Base-by-base conservation (phyloP, 2,113 vertebrate species). In the Caranx ignobilis region DNA sequence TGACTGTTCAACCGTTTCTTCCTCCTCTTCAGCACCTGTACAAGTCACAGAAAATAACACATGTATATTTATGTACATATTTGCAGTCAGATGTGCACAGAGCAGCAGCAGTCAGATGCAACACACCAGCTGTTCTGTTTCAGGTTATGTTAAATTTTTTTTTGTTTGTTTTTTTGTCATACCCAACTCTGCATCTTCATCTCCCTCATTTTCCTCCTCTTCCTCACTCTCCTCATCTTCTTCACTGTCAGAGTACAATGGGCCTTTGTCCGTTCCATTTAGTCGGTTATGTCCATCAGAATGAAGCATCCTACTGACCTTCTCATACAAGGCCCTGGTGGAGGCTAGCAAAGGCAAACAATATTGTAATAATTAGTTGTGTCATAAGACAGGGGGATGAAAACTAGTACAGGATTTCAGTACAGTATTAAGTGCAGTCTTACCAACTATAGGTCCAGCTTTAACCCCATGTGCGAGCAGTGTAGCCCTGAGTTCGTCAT, bases 381-480 rank as follows among this genome's bases (percentile, higher is more conserved):
- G 8, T 37, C 8, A 47, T 47, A 26, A 43, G 18, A 62, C 11
- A 15, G n/a, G 41, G 12, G 19, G 1, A 55, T 39, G 7, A 60
- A 65, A 74, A 32, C 0, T 6, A 60, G 26, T 26, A 26, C 26
- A 26, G 26, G 26, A 45, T 7, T 43, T 35, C 5, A 31, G 35
- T 18, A 26, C 2, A 12, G 31, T 21, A 13, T 11, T 1, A 15
- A 75, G 18, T 48, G 13, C 9, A 47, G 11, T 34, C 94, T 57
- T 88, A 97, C 96, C 94, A 35, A 96, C 88, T 79, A 97, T 94
- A 2, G 97, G 96, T 39, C 97, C 97, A n/a, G 94, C 89, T 82
- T 93, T 93, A 35, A 95, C 78, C 39, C 96, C 96, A 39, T 91
- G 90, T 71, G 84, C 73, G 6, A 91, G 77, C 19, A 97, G 93